Conservation (phyloP, 2,797 vertebrate species). For the Crocidura indochinensis region DNA sequence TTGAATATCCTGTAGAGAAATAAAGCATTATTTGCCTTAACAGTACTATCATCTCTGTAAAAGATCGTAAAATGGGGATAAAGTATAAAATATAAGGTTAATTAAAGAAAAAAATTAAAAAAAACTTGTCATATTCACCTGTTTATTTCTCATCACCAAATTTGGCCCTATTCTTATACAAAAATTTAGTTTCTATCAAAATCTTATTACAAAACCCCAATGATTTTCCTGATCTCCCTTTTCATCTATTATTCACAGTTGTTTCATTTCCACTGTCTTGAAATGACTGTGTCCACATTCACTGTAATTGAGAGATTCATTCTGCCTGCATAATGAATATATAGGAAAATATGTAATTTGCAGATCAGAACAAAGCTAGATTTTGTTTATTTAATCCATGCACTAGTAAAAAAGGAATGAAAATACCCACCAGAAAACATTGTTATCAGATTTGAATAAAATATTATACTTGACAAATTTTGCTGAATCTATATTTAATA, state of each 20-base stretch:
- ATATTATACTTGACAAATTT: not conserved
- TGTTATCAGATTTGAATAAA: constrained; percentile 22
- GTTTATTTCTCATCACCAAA: not conserved
- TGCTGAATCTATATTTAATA: not conserved
- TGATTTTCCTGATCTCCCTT: not conserved
- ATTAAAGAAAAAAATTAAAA: constrained; percentile 22
- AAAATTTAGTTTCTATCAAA: constrained; percentile 1
- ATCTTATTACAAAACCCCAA: not conserved
- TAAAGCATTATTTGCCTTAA: not conserved
- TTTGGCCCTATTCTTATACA: not conserved
- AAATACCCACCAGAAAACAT: not conserved
- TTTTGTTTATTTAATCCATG: constrained; percentile 17
- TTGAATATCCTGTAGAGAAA: not conserved
- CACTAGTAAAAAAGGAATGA: not conserved
- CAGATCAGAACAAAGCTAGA: not conserved
- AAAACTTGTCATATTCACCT: not conserved
- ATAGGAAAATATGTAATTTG: not conserved
- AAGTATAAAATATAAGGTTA: not conserved
- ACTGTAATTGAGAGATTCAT: too few species aligned
- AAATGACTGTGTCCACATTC: not conserved
- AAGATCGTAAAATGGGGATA: not conserved
- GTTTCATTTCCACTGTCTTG: not conserved
- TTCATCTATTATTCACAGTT: not conserved
- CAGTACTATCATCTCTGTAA: not conserved
- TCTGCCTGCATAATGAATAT: not conserved